Base-by-base conservation (phyloP, 2,113 vertebrate species). In the Lamprologus ornatipinnis region DNA sequence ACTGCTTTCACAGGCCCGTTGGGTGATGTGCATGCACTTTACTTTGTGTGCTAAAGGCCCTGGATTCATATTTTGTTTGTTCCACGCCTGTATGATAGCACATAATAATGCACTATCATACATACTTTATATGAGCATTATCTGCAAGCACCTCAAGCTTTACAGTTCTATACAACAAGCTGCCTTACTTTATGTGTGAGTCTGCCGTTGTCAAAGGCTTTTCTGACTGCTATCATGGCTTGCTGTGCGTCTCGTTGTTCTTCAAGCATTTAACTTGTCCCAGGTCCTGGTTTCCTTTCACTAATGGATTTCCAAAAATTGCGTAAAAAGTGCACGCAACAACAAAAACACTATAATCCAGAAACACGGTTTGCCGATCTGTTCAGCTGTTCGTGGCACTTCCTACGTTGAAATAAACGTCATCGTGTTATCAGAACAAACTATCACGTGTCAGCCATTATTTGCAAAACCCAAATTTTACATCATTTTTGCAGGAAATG, bases 81-180 rank as follows among this genome's bases (percentile, higher is more conserved):
- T 65, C 33, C 17, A 65, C 10, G 6, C 19, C 33, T 65, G 31
- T 37, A 65, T 37, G 60, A 65, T 65, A 37, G 19, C 4, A 1
- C 33, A 58, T 31, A 0, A 58, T 31, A 0, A 31, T 58, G 14
- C 0, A 0, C 7, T 58, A 17, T 58, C 26, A 58, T 17, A 58
- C 26, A 37, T 37, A 37, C 4, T 37, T 65, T 65, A 3, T 37
- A 37, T 2, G 60, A 0, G 10, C 60, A 65, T 12, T 35, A 37
- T 65, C 33, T 65, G 1, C 31, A 37, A 65, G 33, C 6, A 37
- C 60, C 60, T 65, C 4, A n/a, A 37, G 60, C 4, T n/a, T 65
- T 65, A 35, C 60, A 12, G 60, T 65, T 65, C 0, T 63, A 7
- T 63, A 63, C 31, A 35, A 63, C 58, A 63, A 63, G 58, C 0